phyloP scores from a whole-genome alignment of 2,797 vertebrate species.

The Mionectes olivaceus region DNA sequence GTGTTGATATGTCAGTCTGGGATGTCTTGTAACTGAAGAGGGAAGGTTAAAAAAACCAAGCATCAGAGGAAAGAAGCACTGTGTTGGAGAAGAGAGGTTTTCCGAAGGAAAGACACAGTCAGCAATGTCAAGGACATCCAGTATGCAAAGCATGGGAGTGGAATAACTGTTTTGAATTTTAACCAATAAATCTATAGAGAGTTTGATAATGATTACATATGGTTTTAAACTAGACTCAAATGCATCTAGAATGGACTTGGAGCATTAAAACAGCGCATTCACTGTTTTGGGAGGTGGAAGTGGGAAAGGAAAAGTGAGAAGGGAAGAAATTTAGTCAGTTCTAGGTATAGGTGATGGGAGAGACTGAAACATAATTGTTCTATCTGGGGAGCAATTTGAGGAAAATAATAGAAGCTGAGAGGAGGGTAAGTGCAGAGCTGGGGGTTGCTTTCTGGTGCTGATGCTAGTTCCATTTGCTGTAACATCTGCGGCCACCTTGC shows the following conservation, averaged over 20 bases:
- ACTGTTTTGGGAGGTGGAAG: neutral
- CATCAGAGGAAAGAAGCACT: neutral
- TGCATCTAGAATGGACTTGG: neutral
- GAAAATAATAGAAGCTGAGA: neutral
- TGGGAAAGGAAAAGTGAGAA: neutral
- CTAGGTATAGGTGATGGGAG: neutral
- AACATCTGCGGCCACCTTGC: neutral
- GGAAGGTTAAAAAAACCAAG: neutral
- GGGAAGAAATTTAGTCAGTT: neutral
- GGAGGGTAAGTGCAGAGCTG: neutral
- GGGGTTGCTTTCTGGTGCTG: neutral
- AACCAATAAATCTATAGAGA: neutral
- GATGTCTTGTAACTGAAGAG: neutral
- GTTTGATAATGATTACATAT: neutral
- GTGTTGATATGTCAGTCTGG: neutral
- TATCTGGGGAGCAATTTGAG: neutral
- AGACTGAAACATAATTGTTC: neutral
- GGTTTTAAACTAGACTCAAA: neutral
- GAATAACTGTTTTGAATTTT: neutral
- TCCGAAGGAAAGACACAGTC: neutral
- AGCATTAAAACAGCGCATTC: neutral
- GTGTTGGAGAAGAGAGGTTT: neutral
- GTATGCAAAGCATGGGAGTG: neutral
- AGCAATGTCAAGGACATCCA: neutral
- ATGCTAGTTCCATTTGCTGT: neutral